These are phyloP conservation scores for Alaudala cheleensis DNA, from an alignment of 2,113 vertebrate species.

Conservation along the genomic window DNA sequence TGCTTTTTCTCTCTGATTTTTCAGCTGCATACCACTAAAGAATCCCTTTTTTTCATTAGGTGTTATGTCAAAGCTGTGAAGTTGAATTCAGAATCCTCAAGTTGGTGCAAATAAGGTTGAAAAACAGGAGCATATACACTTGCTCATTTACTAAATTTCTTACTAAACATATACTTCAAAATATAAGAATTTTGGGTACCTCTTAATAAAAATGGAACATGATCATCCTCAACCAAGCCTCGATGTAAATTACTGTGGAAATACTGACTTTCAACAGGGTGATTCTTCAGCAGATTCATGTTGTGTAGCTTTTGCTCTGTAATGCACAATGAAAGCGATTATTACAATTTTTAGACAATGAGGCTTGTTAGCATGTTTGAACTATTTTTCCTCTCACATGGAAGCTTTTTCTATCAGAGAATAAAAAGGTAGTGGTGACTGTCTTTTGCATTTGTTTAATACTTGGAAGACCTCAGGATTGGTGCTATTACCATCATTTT, in stretches of 20 bases:
- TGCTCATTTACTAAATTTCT: neutral
- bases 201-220: conserved; percentile 86
- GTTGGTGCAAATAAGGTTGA: neutral
- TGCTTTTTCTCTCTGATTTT: neutral
- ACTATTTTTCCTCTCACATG: neutral
- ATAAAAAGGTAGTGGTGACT: neutral
- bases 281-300: conserved; percentile 82
- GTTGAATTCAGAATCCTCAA: neutral
- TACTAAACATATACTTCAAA: neutral
- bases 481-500: neutral
- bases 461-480: neutral
- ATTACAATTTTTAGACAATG: neutral
- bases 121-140: neutral
- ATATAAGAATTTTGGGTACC: conserved; percentile 50
- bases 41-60: neutral
- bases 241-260: conserved; percentile 79
- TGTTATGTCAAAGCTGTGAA: neutral
- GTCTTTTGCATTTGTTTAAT: neutral
- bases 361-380: neutral
- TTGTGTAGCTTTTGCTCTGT: conserved; percentile 85
- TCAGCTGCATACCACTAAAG: neutral
- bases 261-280: conserved; percentile 78
- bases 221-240: conserved; percentile 86
- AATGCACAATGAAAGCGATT: conserved; percentile 8
- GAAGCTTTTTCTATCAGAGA: neutral